Base-by-base conservation (phyloP, 1,140 invertebrate species). In the Pantala flavescens region DNA sequence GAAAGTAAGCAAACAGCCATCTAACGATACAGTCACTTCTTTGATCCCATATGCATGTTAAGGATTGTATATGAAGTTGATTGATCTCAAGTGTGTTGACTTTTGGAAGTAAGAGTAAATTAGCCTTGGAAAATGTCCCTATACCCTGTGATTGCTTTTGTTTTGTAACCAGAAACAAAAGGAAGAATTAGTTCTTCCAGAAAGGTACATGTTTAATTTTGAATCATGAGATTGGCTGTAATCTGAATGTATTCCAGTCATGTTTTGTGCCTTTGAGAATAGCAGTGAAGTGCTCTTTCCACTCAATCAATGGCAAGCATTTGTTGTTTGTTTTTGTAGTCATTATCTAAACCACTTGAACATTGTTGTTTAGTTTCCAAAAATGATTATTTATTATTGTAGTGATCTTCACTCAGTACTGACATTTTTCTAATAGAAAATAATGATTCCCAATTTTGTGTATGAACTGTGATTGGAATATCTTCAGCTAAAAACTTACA, bases 381-480 rank as follows among this genome's bases (percentile, higher is more conserved):
- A 63, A 63, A 19, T 63, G 14, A 63, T 63, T 63, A 63, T 63
- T 63, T 63, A 63, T 63, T 63, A 21, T 63, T 63, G 49, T 63
- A 63, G 49, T 63, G 49, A 63, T 63, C 49, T 63, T 63, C 49
- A 63, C 49, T 63, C 49, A 19, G 49, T 19, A 63, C 14, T 21
- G 14, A 3, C 49, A 16, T 63, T 63, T 63, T 63, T 63, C 49
- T 63, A 63, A 63, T 63, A 63, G 49, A 63, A 63, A 63, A 63
- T 63, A 7, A 63, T 63, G 12, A 63, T 12, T 19, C n/a, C 49
- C 49, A 63, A 36, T 63, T 63, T 63, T 63, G 49, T 63, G 49
- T 63, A 36, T 36, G 28, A 36, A 63, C 49, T 63, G 49, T 63
- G 49, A 63, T 63, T 63, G 49, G 49, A 63, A 63, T 63, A 63